Evolutionary conservation across 2,113 vertebrate species (phyloP).

Genomic region (Leiothrix lutea): DNA sequence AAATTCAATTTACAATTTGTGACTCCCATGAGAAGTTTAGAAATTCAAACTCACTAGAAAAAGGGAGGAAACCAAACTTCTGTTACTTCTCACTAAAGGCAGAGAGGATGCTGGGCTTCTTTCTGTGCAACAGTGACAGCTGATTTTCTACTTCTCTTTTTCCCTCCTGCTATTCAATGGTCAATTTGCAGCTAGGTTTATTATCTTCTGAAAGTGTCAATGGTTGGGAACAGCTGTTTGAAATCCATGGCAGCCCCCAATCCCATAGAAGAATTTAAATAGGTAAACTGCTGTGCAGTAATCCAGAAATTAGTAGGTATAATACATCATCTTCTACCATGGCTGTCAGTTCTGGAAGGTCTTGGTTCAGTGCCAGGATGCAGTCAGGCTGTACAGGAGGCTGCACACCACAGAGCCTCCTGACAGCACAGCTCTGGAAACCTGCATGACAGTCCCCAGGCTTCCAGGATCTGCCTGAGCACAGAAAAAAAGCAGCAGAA

Average conservation of each 20-base stretch:
- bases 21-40: not conserved
- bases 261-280: not conserved
- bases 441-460: not conserved
- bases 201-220: not conserved
- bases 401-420: not conserved
- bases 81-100: not conserved
- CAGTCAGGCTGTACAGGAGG: not conserved
- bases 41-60: not conserved
- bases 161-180: not conserved
- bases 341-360: not conserved
- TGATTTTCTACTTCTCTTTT: not conserved
- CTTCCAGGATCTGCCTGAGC: not conserved
- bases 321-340: not conserved
- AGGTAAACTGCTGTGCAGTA: conserved; percentile 12
- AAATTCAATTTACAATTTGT: not conserved
- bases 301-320: not conserved
- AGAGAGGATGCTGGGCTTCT: not conserved
- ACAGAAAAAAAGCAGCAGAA: not conserved
- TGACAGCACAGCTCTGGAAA: not conserved
- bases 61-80: not conserved
- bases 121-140: not conserved
- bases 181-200: not conserved
- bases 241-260: not conserved
- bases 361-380: not conserved
- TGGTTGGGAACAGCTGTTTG: not conserved